These are phyloP conservation scores for Darevskia nairensis DNA, from an alignment of 2,797 vertebrate genomes.

Conservation along the genomic window DNA sequence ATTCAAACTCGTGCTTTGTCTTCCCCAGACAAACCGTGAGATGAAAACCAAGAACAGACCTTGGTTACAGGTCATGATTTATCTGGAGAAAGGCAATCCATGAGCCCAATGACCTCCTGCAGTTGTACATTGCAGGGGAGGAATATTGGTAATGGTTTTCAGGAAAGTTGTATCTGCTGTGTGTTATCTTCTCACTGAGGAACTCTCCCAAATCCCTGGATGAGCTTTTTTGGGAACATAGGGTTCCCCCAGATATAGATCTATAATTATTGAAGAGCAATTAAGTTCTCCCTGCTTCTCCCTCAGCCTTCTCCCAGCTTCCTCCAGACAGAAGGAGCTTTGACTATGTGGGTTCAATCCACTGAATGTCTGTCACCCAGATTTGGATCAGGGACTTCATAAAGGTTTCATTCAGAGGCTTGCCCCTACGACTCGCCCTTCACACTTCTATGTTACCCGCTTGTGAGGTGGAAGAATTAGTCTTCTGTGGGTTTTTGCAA, in stretches of 20 bases:
- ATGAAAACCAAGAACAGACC: no score
- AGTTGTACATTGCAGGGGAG: no score
- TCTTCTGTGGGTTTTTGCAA: conserved; percentile 2
- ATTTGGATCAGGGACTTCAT: not conserved
- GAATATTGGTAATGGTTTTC: no score
- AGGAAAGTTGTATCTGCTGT: no score
- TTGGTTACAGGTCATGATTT: no score
- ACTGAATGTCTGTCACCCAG: not conserved
- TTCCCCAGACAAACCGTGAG: no score
- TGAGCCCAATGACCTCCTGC: no score
- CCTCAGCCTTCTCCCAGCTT: conserved; percentile 12
- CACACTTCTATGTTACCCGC: not conserved
- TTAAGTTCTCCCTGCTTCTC: not conserved
- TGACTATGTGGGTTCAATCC: conserved; percentile 74
- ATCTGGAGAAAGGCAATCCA: no score
- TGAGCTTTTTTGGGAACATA: not conserved
- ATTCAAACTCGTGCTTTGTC: no score
- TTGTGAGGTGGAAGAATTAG: fast-evolving
- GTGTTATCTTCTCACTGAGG: no score
- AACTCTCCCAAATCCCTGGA: no score
- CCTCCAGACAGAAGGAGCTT: conserved; percentile 65
- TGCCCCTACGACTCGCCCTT: fast-evolving
- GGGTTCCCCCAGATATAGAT: not conserved
- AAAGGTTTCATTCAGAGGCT: conserved; percentile 8
- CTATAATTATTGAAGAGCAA: not conserved